Evolutionary conservation across 2,113 vertebrate species (phyloP).

Genomic region (Alligator sinensis): DNA sequence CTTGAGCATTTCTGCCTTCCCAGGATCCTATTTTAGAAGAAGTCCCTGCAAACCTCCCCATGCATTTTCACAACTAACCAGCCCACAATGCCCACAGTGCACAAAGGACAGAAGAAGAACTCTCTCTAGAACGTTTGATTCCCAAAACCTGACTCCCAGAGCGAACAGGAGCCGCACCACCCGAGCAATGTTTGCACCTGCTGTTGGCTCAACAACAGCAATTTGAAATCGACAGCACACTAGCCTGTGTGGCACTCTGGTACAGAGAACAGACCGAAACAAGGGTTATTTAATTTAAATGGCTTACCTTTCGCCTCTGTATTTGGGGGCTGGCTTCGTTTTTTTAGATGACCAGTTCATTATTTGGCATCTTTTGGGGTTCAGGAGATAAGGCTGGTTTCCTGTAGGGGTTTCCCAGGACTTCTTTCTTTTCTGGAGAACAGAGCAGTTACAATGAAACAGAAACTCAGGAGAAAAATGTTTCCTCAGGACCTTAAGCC

Average conservation of each 20-base stretch:
- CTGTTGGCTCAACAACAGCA: background rate
- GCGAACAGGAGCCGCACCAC: background rate
- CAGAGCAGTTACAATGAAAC: background rate
- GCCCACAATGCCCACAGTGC: background rate
- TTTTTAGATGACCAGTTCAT: background rate
- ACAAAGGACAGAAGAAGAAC: background rate
- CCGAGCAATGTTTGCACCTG: background rate
- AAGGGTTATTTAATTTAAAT: background rate
- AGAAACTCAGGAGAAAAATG: background rate
- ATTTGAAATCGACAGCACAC: too few species aligned
- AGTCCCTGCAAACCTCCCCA: background rate
- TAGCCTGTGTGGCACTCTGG: too few species aligned
- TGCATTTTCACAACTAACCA: background rate
- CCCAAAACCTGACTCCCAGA: background rate
- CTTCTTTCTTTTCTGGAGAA: constrained; percentile 20
- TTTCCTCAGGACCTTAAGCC: too few species aligned
- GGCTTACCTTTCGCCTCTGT: background rate
- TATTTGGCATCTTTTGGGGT: background rate
- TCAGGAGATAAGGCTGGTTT: background rate
- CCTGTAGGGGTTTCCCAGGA: background rate
- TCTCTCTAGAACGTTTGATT: background rate
- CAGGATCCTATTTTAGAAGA: background rate
- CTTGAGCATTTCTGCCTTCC: too few species aligned
- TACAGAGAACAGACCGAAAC: background rate
- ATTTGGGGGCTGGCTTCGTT: background rate